Evolutionary conservation across 2,888 invertebrate genomes (phyloP), one percentile per base, ranked within the genome.

Genomic region (Sialis fuliginosa): DNA sequence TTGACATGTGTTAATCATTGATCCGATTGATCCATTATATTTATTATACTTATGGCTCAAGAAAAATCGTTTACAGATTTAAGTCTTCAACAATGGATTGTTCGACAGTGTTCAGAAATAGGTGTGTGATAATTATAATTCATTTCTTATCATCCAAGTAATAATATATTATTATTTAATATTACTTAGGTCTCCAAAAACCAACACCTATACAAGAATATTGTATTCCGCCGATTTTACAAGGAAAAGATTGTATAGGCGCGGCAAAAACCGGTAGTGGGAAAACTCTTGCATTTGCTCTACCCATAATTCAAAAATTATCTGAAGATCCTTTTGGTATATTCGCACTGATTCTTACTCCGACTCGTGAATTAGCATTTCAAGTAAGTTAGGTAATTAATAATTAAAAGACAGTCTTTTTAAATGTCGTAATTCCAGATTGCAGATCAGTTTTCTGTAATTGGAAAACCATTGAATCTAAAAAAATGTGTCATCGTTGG

Each of bases 261-360:
- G 92, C 92, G 55, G 93, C 96, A 0, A 93, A 96, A 65, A 98
- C 97, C 6, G 97, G 97, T 9, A 95, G 93, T 48, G 97, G 97
- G 2, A 98, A 98, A 71, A 98, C 98, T 1, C 79, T 97, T 58
- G 93, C 97, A 0, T 98, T 98, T 72, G 95, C 92, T 0, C 63
- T 97, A 46, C 96, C 96, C 0, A 90, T 97, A 56, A 63, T 97
- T 42, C 91, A 96, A 62, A 79, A 81, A 60, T 68, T 97, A 32
- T 86, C 87, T 49, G 85, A 91, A 60, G 96, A 98, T 65, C 96
- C 96, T 0, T 92, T 86, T 63, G 95, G 95, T 47, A 91, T 97
- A 61, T 98, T 85, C 72, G 93, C 95, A 2, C 70, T 98, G 32
- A 71, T 98, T 22, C 67, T 98, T 8, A 96, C 97, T 9, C 97